phyloP scores from a whole-genome alignment of 2,113 vertebrate genomes.

The Carassius auratus region DNA sequence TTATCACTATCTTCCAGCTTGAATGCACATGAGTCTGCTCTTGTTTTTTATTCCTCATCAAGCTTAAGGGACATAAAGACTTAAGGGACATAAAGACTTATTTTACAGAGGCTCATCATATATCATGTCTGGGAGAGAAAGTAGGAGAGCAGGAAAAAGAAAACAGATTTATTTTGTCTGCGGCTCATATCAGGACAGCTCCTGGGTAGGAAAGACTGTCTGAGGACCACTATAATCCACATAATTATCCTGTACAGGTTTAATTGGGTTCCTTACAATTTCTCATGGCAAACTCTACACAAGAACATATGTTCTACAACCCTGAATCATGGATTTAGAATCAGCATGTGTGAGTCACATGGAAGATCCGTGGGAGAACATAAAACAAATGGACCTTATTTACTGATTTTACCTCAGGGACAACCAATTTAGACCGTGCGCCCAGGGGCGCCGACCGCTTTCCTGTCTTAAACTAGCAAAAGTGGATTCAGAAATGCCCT shows the following conservation, averaged over 20 bases:
- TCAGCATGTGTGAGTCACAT: background rate
- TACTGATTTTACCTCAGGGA: too few relatives aligned
- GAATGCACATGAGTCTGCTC: background rate
- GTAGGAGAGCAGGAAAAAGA: background rate
- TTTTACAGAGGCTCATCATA: conserved; percentile 7
- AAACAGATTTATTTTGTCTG: conserved; percentile 1
- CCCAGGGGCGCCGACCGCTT: too few relatives aligned
- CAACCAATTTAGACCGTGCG: too few relatives aligned
- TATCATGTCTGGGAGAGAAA: background rate
- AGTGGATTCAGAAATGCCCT: too few relatives aligned
- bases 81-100: background rate
- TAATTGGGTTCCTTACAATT: conserved; percentile 6
- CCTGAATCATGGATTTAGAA: background rate
- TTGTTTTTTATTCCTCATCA: conserved; percentile 17
- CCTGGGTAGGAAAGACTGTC: background rate
- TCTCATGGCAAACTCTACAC: background rate
- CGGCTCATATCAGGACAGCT: background rate
- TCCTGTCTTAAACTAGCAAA: too few relatives aligned
- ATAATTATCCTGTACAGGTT: conserved; percentile 4
- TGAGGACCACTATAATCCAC: conserved; percentile 10
- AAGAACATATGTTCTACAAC: background rate
- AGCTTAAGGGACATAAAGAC: background rate
- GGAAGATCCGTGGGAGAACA: background rate
- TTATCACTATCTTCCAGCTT: conserved; percentile 1
- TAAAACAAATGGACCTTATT: too few relatives aligned